Conservation (phyloP, 2,888 invertebrate species). For the Schizotus pectinicornis region DNA sequence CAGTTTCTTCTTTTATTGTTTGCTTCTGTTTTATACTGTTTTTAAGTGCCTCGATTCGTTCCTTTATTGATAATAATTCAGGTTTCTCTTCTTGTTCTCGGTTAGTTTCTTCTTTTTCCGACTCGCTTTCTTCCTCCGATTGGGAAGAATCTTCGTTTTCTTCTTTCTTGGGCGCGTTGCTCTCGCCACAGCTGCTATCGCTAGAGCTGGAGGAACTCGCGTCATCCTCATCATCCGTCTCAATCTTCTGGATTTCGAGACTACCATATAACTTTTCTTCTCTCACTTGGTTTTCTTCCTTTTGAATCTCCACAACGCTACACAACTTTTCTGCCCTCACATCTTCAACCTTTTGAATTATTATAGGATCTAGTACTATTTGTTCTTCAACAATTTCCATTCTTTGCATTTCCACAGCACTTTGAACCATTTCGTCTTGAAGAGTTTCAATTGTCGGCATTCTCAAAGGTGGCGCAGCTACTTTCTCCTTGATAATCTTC, state of each 20-base stretch:
- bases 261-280: too few relatives aligned
- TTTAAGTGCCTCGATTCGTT: slow-evolving; percentile 53
- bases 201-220: slow-evolving; percentile 52
- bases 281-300: background rate
- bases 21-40: slow-evolving; percentile 46
- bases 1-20: slow-evolving; percentile 32
- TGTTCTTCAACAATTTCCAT: slow-evolving; percentile 6
- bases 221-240: slow-evolving; percentile 13
- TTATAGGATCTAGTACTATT: background rate
- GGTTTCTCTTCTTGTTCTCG: slow-evolving; percentile 35
- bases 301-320: background rate
- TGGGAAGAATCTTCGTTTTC: slow-evolving; percentile 22
- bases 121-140: slow-evolving; percentile 31
- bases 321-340: background rate
- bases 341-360: background rate
- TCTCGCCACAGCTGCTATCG: slow-evolving; percentile 50
- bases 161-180: slow-evolving; percentile 29
- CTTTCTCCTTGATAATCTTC: slow-evolving; percentile 8
- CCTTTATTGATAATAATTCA: slow-evolving; percentile 51
- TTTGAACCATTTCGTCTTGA: slow-evolving; percentile 18
- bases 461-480: background rate
- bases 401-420: background rate
- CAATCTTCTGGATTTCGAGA: too few relatives aligned
- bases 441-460: too few relatives aligned
- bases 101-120: slow-evolving; percentile 28